A percentile compares a stretch with the other conserved stretches of the same genome.
These are phyloP conservation scores for Hyla sarda DNA, from an alignment of 2,113 vertebrate genomes.

Conservation along the genomic window DNA sequence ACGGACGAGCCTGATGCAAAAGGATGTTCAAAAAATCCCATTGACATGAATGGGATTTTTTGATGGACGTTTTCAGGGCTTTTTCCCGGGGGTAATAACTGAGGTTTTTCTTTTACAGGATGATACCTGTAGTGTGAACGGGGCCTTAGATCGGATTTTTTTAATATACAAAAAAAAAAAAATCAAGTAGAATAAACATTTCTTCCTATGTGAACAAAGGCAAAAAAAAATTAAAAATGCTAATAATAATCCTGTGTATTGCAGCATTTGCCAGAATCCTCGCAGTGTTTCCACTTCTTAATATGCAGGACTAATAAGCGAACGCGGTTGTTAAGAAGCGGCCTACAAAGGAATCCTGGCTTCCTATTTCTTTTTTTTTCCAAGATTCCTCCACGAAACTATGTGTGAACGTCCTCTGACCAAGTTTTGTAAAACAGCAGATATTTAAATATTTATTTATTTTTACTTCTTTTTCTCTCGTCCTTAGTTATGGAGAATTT, in stretches of 20 bases:
- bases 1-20: too few species aligned
- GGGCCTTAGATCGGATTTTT: neutral
- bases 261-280: neutral
- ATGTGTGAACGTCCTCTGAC: conserved; percentile 59
- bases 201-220: neutral
- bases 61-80: too few species aligned
- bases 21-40: too few species aligned
- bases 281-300: conserved; percentile 19
- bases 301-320: conserved; percentile 24
- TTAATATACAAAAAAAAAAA: neutral
- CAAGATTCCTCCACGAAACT: conserved; percentile 57
- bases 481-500: conserved; percentile 24
- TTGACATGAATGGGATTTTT: too few species aligned
- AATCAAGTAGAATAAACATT: neutral
- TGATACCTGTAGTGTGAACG: too few species aligned
- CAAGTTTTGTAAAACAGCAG: conserved; percentile 58
- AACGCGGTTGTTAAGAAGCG: conserved; percentile 16
- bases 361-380: conserved; percentile 2
- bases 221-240: neutral
- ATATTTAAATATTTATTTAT: conserved; percentile 49
- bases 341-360: conserved; percentile 47
- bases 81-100: too few species aligned
- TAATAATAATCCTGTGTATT: too few species aligned
- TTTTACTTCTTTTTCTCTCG: conserved; percentile 25
- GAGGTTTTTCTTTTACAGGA: too few species aligned